Evolutionary conservation across 2,113 vertebrate genomes (phyloP), one percentile per base, ranked within the genome.

Genomic region (Andinoacara biseriatus): DNA sequence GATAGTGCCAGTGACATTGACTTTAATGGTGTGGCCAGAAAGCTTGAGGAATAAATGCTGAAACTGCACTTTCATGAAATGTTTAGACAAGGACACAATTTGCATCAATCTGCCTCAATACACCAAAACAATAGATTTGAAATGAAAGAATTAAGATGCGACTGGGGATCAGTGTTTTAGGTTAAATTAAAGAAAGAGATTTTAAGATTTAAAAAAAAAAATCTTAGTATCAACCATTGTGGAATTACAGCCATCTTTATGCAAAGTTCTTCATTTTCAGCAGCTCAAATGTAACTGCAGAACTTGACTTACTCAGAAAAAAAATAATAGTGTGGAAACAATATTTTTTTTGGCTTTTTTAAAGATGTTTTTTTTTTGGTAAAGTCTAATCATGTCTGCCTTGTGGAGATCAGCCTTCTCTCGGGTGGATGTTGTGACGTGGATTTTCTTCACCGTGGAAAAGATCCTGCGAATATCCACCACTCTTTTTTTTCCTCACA

Each of bases 401-500:
- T 49, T 18, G 24, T 69, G 63, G 5, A 29, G 40, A 69, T 26
- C 11, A 20, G 24, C 0, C 3, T 49, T 43, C 7, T 69, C 40
- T 43, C 10, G 40, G 63, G 4, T 69, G 46, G 24, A 69, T 49
- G 24, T 38, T 69, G 65, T 69, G 15, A 49, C 24, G 24, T 1
- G 40, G 0, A 29, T 69, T 29, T 69, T 67, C 63, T 67, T 69
- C 49, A 49, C 0, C 65, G 29, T 49, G 0, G 24, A 69, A 69
- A 69, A 43, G 43, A 69, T 69, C 63, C 22, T 67, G 63, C 9
- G 22, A 49, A 49, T 40, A 67, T 67, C 5, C 43, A 69, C 65
- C 15, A 49, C 24, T 67, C 5, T 0, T 49, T 0, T 67, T 49
- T 49, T 10, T 11, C 15, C 29, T 33, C 6, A 46, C 15, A 46